Evolutionary conservation across 1,140 invertebrate species (phyloP).

Genomic region (Trichonephila inaurata): DNA sequence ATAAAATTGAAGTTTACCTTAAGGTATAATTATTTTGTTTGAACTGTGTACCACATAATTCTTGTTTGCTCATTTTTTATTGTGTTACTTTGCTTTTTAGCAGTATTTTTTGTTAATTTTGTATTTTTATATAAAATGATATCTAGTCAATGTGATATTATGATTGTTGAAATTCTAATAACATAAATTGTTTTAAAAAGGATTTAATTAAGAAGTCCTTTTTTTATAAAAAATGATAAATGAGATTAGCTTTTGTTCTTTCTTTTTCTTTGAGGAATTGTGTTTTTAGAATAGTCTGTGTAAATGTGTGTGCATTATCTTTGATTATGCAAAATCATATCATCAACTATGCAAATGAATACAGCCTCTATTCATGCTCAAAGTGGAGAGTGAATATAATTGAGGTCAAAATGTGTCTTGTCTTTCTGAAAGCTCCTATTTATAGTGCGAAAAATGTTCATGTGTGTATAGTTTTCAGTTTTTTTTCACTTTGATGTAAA

Average conservation of each 20-base stretch:
- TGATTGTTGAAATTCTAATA: slow-evolving; percentile 42
- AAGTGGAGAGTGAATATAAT: background rate
- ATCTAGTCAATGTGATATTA: slow-evolving; percentile 68
- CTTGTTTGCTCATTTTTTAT: slow-evolving; percentile 61
- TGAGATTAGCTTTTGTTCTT: slow-evolving; percentile 37
- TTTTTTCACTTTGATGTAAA: slow-evolving; percentile 75
- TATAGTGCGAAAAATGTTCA: slow-evolving; percentile 72
- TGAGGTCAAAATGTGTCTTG: slow-evolving; percentile 61
- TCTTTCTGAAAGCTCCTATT: slow-evolving; percentile 73
- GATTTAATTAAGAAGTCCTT: background rate
- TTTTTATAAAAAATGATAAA: background rate
- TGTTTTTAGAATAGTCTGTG: slow-evolving; percentile 49
- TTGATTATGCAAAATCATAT: slow-evolving; percentile 75
- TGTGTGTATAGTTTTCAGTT: slow-evolving; percentile 70
- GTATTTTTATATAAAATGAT: slow-evolving; percentile 65
- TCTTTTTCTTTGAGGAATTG: background rate
- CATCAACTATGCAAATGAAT: slow-evolving; percentile 65
- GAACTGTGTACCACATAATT: background rate
- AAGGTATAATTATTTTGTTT: no score
- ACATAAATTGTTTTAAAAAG: slow-evolving; percentile 46
- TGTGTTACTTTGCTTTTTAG: slow-evolving; percentile 63
- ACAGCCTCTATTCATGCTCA: slow-evolving; percentile 48
- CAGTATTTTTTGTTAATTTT: slow-evolving; percentile 72
- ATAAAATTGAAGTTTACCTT: background rate
- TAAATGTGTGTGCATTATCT: slow-evolving; percentile 46